Base-by-base conservation (phyloP, 2,888 invertebrate genomes). In the Celastrina argiolus region DNA sequence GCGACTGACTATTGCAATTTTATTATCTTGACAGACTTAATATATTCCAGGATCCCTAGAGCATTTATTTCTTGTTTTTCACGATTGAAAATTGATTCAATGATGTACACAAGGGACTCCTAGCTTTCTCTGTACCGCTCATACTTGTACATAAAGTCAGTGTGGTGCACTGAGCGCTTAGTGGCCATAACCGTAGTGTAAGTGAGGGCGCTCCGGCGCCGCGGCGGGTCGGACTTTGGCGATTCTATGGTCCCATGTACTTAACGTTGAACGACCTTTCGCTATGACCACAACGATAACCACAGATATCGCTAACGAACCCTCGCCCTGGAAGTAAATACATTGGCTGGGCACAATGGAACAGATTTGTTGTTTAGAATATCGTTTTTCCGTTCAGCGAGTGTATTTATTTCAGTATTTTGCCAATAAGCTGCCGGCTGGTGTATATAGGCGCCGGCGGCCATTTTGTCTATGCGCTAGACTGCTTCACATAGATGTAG, bases 111-210 rank as follows among this genome's bases (percentile, higher is more conserved):
- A 18, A 14, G 26, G 45, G 36, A 66, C 63, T 68, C 65, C 66
- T 58, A 66, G 51, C 56, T 63, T 66, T n/a, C n/a, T n/a, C n/a
- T 64, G 64, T 68, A 66, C 69, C 69, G 67, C 39, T 69, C 70
- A 63, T 68, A 66, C 70, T 75, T 71, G 89, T 89, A 89, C 83
- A 89, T 90, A 88, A 81, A 76, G 76, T 88, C 87, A 83, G 88
- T 86, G 86, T 71, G 73, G 70, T 70, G 72, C 87, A 84, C 88
- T 88, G 88, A 86, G 78, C 81, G 88, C 87, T 87, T 89, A 84
- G 90, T 89, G 89, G 90, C 90, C 90, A 91, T 91, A 91, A 87
- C 83, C 81, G 81, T 90, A 89, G 88, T 84, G 80, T 84, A 87
- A 83, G 83, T 85, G 82, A 82, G 79, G 78, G 80, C 56, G 26